Base-by-base conservation (phyloP, 2,888 invertebrate genomes). In the Eucriotettix oculatus region DNA sequence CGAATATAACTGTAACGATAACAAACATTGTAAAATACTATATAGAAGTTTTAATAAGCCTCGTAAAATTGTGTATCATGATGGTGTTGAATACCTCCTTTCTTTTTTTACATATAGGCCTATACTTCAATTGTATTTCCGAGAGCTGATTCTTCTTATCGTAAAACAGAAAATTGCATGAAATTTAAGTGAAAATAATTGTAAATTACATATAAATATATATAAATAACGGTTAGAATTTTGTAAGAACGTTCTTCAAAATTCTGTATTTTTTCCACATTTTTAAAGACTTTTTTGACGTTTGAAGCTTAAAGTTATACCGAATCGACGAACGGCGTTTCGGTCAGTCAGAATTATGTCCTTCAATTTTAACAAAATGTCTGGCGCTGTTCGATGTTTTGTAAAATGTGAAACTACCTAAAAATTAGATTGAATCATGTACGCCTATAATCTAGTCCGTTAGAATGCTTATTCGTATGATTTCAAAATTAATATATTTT, bases 1-100 rank as follows among this genome's bases (percentile, higher is more conserved):
- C 64, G 60, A 62, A 64, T 59, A 54, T 57, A 48, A 59, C 57
- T 54, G 54, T 61, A 61, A 58, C 16, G 53, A 59, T 48, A 56
- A 54, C 16, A 53, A n/a, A 48, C 12, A 12, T 12, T 48, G 48
- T 48, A 48, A 48, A 14, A 48, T 48, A 48, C 48, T 48, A 48
- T 48, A n/a, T 48, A 48, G 48, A 48, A 48, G n/a, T 14, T 48
- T 48, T 48, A 48, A 48, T 48, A 48, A 48, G 48, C n/a, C 12
- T 14, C n/a, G 48, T 48, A 48, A 48, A 48, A 48, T 48, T 48
- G 48, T 48, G 48, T 48, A 48, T 14, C 29, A 29, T 29, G n/a
- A n/a, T n/a, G 29, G 29, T 29, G 29, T 29, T 29, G 29, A 29
- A 29, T 29, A 29, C 29, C 29, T 29, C 29, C 29, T 29, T 29